Conservation (phyloP, 2,113 vertebrate genomes). For the Bos javanicus region DNA sequence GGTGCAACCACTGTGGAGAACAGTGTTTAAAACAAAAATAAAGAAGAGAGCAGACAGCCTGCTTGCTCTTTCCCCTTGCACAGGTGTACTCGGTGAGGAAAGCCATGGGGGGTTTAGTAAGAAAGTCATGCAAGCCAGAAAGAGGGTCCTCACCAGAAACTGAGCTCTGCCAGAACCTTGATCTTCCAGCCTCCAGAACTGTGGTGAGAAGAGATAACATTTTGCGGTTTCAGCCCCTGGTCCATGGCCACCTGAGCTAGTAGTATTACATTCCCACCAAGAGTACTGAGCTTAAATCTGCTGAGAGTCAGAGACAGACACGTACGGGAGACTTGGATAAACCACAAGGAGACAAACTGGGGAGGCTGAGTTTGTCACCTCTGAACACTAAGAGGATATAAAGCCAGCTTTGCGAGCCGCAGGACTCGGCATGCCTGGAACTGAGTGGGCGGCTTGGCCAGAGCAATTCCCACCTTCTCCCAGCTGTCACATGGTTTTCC, state of each 20-base stretch:
- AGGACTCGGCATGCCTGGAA: neutral
- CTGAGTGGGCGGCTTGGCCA: neutral
- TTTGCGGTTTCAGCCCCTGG: neutral
- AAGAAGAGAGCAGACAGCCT: neutral
- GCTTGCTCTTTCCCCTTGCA: neutral
- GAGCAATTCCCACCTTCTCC: neutral
- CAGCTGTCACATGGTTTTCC: neutral
- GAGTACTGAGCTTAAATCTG: neutral
- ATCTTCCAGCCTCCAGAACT: neutral
- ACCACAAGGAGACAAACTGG: neutral
- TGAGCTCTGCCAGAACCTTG: neutral
- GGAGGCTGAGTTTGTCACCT: neutral
- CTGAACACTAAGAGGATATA: neutral
- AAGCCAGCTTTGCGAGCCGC: accelerated
- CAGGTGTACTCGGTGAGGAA: too few relatives aligned
- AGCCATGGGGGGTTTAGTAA: neutral
- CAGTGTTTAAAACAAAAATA: neutral
- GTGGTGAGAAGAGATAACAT: neutral
- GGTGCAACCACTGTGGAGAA: neutral
- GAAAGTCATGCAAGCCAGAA: neutral
- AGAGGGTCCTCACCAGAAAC: neutral
- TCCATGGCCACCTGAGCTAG: neutral
- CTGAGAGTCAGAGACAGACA: neutral
- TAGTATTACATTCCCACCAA: accelerated
- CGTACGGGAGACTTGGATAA: neutral